Conservation (phyloP, 2,888 invertebrate species). For the Girardia tigrina region DNA sequence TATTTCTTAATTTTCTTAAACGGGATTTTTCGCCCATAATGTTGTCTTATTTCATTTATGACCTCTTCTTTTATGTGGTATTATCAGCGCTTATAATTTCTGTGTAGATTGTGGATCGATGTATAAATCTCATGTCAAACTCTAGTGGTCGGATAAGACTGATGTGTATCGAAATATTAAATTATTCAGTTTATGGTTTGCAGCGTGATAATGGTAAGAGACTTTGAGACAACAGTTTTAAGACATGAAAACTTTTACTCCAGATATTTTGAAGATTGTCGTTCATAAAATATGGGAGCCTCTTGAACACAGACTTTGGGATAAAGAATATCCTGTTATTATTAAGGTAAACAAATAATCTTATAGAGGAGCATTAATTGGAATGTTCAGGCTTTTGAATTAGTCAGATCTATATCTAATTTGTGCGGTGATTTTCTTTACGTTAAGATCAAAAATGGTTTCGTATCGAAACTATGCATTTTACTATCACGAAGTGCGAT, state of each 20-base stretch:
- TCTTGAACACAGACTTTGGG: not conserved
- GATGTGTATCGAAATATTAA: not conserved
- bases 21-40: too few species aligned
- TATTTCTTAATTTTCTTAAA: too few species aligned
- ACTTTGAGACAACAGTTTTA: not conserved
- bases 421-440: not conserved
- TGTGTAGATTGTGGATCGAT: not conserved
- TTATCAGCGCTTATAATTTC: too few species aligned
- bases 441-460: not conserved
- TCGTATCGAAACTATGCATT: not conserved
- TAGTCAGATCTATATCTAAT: not conserved
- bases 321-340: constrained; percentile 1
- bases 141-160: not conserved
- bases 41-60: too few species aligned
- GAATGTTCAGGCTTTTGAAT: not conserved
- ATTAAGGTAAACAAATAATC: not conserved
- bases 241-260: not conserved
- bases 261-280: not conserved
- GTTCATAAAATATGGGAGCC: constrained; percentile 4
- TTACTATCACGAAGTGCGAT: not conserved
- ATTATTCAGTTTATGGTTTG: not conserved
- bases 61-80: too few species aligned
- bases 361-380: too few species aligned
- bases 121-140: not conserved
- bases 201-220: not conserved